These are phyloP conservation scores for Crioceris asparagi DNA, from an alignment of 2,888 invertebrate species.

Conservation along the genomic window DNA sequence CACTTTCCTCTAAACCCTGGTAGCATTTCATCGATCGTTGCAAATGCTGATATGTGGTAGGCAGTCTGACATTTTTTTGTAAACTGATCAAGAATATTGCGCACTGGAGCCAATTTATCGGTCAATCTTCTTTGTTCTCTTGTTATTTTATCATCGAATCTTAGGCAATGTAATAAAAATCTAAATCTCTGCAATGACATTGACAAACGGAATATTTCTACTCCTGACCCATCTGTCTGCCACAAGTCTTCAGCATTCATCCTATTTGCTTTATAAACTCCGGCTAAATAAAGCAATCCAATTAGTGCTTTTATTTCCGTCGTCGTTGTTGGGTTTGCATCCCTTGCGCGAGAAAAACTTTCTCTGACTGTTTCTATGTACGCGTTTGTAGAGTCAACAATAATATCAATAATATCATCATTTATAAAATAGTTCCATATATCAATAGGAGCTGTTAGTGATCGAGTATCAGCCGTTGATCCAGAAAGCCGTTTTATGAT, in stretches of 20 bases:
- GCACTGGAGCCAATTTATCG: neutral
- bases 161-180: conserved; percentile 2
- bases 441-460: no score
- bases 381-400: no score
- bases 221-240: conserved; percentile 8
- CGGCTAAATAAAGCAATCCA: conserved; percentile 11
- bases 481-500: no score
- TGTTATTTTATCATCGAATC: conserved; percentile 3
- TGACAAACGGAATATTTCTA: conserved; percentile 12
- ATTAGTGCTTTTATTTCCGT: conserved; percentile 3
- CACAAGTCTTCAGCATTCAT: conserved; percentile 11
- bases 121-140: neutral
- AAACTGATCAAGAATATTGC: conserved; percentile 2
- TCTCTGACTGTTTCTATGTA: no score
- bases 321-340: neutral
- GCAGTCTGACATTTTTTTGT: neutral
- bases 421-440: no score
- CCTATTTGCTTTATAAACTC: conserved; percentile 6
- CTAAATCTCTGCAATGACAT: conserved; percentile 8
- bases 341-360: no score
- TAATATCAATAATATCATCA: no score
- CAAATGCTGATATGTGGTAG: conserved; percentile 5
- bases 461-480: no score
- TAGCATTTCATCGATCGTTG: conserved; percentile 5
- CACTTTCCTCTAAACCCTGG: conserved; percentile 3